A percentile compares a stretch with the other conserved stretches of the same genome.
These are phyloP conservation scores for Ammodytes dubius DNA, from an alignment of 2,113 vertebrate genomes.

Conservation along the genomic window DNA sequence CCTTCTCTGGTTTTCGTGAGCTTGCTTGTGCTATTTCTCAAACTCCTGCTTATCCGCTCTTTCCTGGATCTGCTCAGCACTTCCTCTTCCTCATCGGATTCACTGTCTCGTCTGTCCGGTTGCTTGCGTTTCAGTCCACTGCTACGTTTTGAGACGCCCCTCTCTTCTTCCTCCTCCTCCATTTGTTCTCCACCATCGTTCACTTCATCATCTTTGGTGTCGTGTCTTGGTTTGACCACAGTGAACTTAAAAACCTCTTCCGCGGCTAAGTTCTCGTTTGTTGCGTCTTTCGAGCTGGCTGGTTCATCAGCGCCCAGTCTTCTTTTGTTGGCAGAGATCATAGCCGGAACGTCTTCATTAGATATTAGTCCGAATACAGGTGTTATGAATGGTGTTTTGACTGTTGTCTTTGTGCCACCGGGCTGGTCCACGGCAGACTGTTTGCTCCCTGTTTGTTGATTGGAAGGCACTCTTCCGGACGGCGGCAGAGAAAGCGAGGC, in stretches of 20 bases:
- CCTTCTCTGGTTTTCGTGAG: no score
- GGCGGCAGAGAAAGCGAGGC: conserved; percentile 80
- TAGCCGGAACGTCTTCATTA: conserved; percentile 48
- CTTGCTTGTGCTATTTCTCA: background rate
- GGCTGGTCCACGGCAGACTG: background rate
- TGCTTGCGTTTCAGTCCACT: conserved; percentile 49
- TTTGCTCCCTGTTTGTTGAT: conserved; percentile 30
- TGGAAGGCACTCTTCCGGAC: conserved; percentile 72
- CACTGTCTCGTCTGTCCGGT: conserved; percentile 2
- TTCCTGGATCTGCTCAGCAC: background rate
- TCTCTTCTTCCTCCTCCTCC: background rate
- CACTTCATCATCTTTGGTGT: background rate
- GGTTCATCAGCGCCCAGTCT: background rate
- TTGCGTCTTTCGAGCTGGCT: background rate
- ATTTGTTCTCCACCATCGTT: conserved; percentile 2
- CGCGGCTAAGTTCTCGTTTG: background rate
- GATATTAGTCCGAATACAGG: conserved; percentile 75
- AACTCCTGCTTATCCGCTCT: background rate
- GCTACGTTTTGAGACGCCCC: conserved; percentile 1
- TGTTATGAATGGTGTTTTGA: background rate
- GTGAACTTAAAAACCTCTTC: conserved; percentile 19
- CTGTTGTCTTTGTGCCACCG: background rate
- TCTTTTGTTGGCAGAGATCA: conserved; percentile 30
- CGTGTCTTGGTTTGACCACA: conserved; percentile 27
- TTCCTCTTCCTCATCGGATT: conserved; percentile 28